Percentiles rank a stretch among this genome's conserved stretches.
phyloP scores from a whole-genome alignment of 2,888 invertebrate species.

The Cheilosia urbana region DNA sequence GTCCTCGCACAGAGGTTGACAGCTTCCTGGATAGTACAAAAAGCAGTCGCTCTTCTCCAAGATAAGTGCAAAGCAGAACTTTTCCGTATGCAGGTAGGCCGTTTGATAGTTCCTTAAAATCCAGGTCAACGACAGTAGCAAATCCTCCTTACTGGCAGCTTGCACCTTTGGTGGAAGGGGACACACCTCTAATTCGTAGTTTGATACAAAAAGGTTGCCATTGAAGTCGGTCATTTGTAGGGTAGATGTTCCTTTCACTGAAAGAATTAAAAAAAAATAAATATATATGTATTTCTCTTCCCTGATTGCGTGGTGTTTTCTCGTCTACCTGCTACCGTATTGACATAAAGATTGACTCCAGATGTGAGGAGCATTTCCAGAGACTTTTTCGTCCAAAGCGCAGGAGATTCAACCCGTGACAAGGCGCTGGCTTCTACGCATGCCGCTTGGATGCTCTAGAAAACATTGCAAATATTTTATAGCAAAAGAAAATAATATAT shows the following conservation, averaged over 20 bases:
- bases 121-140: constrained; percentile 54
- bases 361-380: constrained; percentile 53
- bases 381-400: constrained; percentile 67
- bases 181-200: constrained; percentile 53
- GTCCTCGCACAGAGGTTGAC: constrained; percentile 11
- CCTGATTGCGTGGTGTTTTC: too few species aligned
- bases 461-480: too few species aligned
- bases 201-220: constrained; percentile 48
- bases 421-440: constrained; percentile 71
- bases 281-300: neutral
- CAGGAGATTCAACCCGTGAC: constrained; percentile 45
- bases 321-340: constrained; percentile 70
- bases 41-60: constrained; percentile 37
- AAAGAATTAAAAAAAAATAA: neutral
- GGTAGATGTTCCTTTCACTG: constrained; percentile 46
- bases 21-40: constrained; percentile 61
- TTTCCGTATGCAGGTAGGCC: constrained; percentile 58
- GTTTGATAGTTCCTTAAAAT: constrained; percentile 64
- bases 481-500: neutral
- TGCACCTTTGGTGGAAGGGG: constrained; percentile 48
- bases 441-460: constrained; percentile 72
- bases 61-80: constrained; percentile 57
- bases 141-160: constrained; percentile 26
- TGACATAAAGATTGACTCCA: constrained; percentile 61
- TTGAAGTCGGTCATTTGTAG: constrained; percentile 66